phyloP scores from a whole-genome alignment of 2,113 vertebrate species.

The Puma concolor region DNA sequence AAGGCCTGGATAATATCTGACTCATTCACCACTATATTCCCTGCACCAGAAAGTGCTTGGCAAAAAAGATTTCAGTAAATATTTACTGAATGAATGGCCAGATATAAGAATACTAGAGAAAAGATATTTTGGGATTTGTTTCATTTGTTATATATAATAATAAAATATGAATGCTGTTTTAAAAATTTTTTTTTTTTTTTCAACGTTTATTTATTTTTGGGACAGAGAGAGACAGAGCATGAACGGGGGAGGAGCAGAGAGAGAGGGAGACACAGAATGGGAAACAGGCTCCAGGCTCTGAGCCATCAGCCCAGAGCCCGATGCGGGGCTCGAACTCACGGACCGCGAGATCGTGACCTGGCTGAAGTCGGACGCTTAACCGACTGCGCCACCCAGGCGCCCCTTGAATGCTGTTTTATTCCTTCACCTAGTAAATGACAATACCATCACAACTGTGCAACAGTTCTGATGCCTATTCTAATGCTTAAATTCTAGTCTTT shows the following conservation, averaged over 20 bases:
- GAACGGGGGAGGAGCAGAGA: too few species aligned
- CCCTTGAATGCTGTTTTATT: background rate
- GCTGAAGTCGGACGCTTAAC: too few species aligned
- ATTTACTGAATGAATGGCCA: background rate
- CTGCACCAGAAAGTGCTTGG: background rate
- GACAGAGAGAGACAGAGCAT: too few species aligned
- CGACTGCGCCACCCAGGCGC: too few species aligned
- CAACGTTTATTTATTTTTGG: too few species aligned
- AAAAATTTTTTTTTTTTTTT: too few species aligned
- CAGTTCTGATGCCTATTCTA: background rate
- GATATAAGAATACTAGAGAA: background rate
- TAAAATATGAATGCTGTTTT: background rate
- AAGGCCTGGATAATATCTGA: background rate
- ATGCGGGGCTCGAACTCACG: too few species aligned
- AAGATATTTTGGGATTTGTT: background rate
- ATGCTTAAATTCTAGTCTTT: background rate
- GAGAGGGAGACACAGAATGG: too few species aligned
- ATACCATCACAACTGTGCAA: background rate
- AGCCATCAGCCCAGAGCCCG: too few species aligned
- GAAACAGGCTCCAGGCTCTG: too few species aligned
- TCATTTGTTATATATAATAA: background rate
- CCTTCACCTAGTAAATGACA: slow-evolving; percentile 11
- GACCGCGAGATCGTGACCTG: too few species aligned
- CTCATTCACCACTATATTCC: background rate
- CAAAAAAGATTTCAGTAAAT: background rate